Base-by-base conservation (phyloP, 2,113 vertebrate species). In the Menidia beryllina region DNA sequence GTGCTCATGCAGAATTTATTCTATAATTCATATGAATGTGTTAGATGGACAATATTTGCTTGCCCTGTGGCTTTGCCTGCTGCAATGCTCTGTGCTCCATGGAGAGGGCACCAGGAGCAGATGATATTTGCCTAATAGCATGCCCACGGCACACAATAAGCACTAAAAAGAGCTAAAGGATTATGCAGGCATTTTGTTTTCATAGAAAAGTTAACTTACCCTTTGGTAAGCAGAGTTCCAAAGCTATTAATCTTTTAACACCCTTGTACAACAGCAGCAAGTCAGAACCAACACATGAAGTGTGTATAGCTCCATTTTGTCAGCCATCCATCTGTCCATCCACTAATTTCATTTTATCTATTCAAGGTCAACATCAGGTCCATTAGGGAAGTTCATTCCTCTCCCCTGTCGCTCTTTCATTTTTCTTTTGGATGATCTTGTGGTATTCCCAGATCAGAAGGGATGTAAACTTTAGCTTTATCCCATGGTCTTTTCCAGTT, bases 1-100 rank as follows among this genome's bases (percentile, higher is more conserved):
- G 59, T 68, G 75, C 82, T 91, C 82, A 85, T 82, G 57, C 82
- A 86, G 69, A 83, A 85, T 88, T 76, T 81, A 91, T 82, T 89
- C 60, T 75, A 82, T 86, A 86, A 91, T 88, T 88, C 77, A 88
- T 81, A 75, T 73, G 84, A 87, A 88, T 86, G 81, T 89, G 72
- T 86, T 79, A 78, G 78, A 80, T 82, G 72, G 66, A 68, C 79
- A 79, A 68, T 84, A 85, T 89, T 91, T 91, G 88, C 72, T 82
- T 86, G 79, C 79, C 89, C 89, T 90, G 87, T 88, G 82, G 84
- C 86, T 83, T 83, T 66, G 77, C 74, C 81, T 69, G 60, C 66
- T 77, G 70, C 70, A 79, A 45, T 75, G 39, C 74, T 72, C 78
- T 56, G 56, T 78, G 51, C 86, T 89, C 67, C 81, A 53, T 74